Base-by-base conservation (phyloP, 2,113 vertebrate genomes). In the Atlantisia rogersi region DNA sequence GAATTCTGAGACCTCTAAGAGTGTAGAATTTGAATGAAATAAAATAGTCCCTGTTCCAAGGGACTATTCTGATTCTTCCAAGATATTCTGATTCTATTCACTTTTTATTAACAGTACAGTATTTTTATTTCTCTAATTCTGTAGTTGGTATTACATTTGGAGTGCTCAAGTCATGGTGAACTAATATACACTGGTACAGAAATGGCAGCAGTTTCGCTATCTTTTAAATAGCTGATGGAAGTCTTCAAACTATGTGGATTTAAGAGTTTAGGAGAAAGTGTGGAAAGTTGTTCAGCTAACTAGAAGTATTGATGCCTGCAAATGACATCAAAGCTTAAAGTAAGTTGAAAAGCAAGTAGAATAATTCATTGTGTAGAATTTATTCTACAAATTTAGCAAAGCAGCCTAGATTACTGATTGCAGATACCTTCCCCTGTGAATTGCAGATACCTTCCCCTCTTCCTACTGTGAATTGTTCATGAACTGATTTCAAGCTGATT, bases 341-440 rank as follows among this genome's bases (percentile, higher is more conserved):
- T 19, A 90, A 75, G 32, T 39, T 67, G 71, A 80, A 90, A 94
- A 91, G 55, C 20, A 90, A 92, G 91, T 62, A 62, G 74, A 95
- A 92, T 94, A 93, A 96, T 90, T 96, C n/a, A 94, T 90, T 79
- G 28, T 69, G 53, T 73, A 73, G 84, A 90, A 95, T 87, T 90
- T 91, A 90, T 88, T 90, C 88, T 67, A 82, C 84, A 94, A 87
- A 92, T 95, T 86, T 91, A 95, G n/a, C 56, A 71, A 6, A 75
- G 62, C 55, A 86, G 60, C 53, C 90, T 84, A 84, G 90, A 94
- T 94, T 91, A 90, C 73, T 94, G 81, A 95, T 90, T 95, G 78
- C 56, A 81, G 75, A 74, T 73, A 82, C 82, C 8, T 92, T 95
- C 89, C 70, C 63, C 22, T 80, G 86, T 86, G 95, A 97, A 91